These are phyloP conservation scores for Porites lutea DNA, from an alignment of 64 coral and sea anemone genomes.

Conservation along the genomic window DNA sequence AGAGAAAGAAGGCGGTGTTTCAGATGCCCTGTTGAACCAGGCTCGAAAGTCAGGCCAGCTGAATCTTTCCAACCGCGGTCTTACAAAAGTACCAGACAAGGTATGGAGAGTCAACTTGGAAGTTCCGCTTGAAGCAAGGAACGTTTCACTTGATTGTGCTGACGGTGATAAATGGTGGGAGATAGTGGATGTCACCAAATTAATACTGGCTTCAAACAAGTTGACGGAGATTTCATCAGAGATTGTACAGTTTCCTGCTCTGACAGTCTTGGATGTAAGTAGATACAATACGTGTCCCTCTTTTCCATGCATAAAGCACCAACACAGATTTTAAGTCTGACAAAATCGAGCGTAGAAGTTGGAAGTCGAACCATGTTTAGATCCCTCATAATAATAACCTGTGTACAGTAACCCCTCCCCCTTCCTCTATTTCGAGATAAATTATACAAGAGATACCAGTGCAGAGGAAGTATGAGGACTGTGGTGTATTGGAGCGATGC, in stretches of 20 bases:
- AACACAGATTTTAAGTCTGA: too few relatives aligned
- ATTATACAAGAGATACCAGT: too few relatives aligned
- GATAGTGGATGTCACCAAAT: constrained; percentile 84
- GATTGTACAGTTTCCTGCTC: constrained; percentile 71
- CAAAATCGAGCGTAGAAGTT: too few relatives aligned
- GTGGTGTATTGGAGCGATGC: too few relatives aligned
- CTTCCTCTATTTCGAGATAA: too few relatives aligned
- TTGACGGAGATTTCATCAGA: constrained; percentile 85
- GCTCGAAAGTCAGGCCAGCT: constrained; percentile 90
- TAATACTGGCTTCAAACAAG: constrained; percentile 93
- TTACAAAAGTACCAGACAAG: constrained; percentile 83
- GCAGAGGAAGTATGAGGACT: too few relatives aligned
- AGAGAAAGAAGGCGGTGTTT: constrained; percentile 54
- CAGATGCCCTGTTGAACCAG: constrained; percentile 84
- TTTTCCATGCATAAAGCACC: too few relatives aligned
- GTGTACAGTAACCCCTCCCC: too few relatives aligned
- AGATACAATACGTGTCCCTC: neutral
- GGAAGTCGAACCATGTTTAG: too few relatives aligned
- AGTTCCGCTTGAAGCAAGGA: constrained; percentile 85
- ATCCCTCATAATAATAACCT: too few relatives aligned
- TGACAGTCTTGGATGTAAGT: constrained; percentile 93
- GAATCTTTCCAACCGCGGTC: constrained; percentile 86
- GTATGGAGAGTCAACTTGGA: constrained; percentile 94
- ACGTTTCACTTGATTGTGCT: constrained; percentile 80
- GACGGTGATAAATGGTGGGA: constrained; percentile 98